Evolutionary conservation across 2,888 invertebrate species (phyloP).

Genomic region (Antitype chi): DNA sequence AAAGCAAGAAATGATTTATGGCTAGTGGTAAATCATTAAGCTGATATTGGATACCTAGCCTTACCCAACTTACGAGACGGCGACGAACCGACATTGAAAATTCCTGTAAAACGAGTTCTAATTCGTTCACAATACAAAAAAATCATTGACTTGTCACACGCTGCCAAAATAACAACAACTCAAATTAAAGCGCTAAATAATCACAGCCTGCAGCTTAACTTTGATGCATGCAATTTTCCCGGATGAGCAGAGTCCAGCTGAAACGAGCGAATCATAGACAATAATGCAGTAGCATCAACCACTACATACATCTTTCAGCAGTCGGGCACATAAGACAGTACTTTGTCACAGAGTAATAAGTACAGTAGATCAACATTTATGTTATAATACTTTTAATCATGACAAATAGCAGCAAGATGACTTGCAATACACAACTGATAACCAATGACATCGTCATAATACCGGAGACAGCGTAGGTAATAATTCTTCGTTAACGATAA

Average conservation of each 20-base stretch:
- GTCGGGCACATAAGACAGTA: slow-evolving; percentile 17
- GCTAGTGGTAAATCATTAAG: not conserved
- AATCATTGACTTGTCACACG: not conserved
- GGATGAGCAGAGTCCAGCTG: not conserved
- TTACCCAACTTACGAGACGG: not conserved
- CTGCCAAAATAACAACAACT: slow-evolving; percentile 12
- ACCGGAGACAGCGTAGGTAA: slow-evolving; percentile 5
- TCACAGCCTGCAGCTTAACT: not conserved
- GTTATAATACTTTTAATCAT: slow-evolving; percentile 8
- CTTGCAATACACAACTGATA: slow-evolving; percentile 12
- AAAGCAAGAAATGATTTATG: not conserved
- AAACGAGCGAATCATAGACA: slow-evolving; percentile 18
- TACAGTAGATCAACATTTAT: slow-evolving; percentile 15
- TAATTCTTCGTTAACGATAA: slow-evolving; percentile 20
- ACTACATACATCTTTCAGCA: slow-evolving; percentile 8
- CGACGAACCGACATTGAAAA: not conserved
- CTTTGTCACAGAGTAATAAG: slow-evolving; percentile 8
- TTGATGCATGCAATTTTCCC: slow-evolving; percentile 10
- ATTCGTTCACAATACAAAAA: not conserved
- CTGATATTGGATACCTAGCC: not conserved
- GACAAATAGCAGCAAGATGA: slow-evolving; percentile 16
- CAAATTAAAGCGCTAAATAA: slow-evolving; percentile 8
- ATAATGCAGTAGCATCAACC: slow-evolving; percentile 3
- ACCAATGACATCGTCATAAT: slow-evolving; percentile 23
- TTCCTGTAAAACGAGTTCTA: not conserved